A percentile compares a stretch with the other conserved stretches of the same genome.
Evolutionary conservation across 2,113 vertebrate genomes (phyloP).

Genomic region (Oryzias javanicus): DNA sequence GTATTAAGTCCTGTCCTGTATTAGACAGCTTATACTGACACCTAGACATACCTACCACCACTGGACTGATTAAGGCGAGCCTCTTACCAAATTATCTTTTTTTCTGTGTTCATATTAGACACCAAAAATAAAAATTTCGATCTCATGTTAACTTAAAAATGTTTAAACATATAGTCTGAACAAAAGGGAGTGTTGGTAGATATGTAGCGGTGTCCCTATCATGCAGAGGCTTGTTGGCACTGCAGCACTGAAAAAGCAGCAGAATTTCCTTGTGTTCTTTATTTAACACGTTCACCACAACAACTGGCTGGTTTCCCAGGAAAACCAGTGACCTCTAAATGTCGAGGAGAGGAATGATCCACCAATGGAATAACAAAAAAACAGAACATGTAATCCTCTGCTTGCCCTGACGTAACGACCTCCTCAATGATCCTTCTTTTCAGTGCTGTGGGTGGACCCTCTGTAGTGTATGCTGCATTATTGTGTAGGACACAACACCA

Average conservation of each 20-base stretch:
- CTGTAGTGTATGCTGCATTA: constrained; percentile 47
- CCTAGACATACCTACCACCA: constrained; percentile 64
- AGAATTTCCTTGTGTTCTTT: constrained; percentile 14
- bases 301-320: neutral
- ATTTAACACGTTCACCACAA: neutral
- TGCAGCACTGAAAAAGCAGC: constrained; percentile 53
- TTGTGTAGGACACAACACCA: constrained; percentile 58
- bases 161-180: neutral
- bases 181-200: constrained; percentile 56
- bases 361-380: too few species aligned
- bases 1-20: constrained; percentile 55
- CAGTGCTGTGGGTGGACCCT: constrained; percentile 43
- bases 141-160: neutral
- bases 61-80: constrained; percentile 18
- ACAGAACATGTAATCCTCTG: neutral
- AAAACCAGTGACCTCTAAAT: constrained; percentile 13
- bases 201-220: constrained; percentile 54
- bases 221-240: constrained; percentile 42
- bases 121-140: neutral
- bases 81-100: constrained; percentile 16
- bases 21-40: constrained; percentile 61
- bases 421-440: constrained; percentile 36
- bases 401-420: neutral
- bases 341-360: neutral
- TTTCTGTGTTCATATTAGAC: constrained; percentile 1